Conservation (phyloP, 2,797 vertebrate genomes). For the Sebastes wilsoni region DNA sequence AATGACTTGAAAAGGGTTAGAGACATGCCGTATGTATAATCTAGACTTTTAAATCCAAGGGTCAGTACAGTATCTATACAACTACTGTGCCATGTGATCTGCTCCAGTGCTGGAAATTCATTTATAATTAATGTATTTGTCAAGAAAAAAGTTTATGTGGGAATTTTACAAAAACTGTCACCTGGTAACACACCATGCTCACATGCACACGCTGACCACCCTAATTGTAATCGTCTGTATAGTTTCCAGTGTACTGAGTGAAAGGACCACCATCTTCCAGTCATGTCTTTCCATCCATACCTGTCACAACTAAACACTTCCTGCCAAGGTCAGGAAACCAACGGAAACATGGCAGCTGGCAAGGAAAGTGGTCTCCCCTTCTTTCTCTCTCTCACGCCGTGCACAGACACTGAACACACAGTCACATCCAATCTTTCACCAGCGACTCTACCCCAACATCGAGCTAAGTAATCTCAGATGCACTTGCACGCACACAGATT, state of each 20-base stretch:
- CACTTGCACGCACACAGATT: neutral
- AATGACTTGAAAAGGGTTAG: too few species aligned
- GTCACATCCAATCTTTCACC: constrained; percentile 12
- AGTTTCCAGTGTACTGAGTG: constrained; percentile 18
- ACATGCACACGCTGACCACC: neutral
- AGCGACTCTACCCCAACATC: constrained; percentile 2
- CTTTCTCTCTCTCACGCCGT: neutral
- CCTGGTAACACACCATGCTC: neutral
- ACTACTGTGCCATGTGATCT: neutral
- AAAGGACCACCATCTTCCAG: constrained; percentile 33
- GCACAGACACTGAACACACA: neutral
- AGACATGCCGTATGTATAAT: neutral
- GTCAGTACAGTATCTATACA: neutral
- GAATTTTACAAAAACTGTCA: neutral
- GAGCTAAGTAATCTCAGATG: constrained; percentile 44
- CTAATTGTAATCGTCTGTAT: constrained; percentile 6
- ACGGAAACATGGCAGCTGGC: constrained; percentile 3
- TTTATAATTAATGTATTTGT: neutral
- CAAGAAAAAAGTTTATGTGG: neutral
- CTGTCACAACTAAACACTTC: constrained; percentile 37
- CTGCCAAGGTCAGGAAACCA: constrained; percentile 40
- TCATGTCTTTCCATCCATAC: constrained; percentile 19
- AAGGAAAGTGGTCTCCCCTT: constrained; percentile 2
- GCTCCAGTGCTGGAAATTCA: neutral
- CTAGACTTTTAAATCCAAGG: neutral